Evolutionary conservation across 1,140 invertebrate species (phyloP).

Genomic region (Oncopodura yosiiana): DNA sequence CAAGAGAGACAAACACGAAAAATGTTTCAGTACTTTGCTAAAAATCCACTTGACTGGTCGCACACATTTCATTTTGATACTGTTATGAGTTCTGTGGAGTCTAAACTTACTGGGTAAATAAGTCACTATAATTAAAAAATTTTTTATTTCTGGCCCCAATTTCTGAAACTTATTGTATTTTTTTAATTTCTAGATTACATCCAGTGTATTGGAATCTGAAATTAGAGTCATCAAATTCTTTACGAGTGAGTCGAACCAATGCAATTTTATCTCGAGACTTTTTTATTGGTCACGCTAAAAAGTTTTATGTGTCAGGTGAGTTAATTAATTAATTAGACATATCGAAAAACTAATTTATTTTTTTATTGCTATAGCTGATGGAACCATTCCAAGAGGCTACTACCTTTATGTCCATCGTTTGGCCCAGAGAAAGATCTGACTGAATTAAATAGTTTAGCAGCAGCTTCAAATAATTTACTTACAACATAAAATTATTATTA

Average conservation of each 20-base stretch:
- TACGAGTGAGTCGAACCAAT: constrained; percentile 8
- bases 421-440: constrained; percentile 16
- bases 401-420: constrained; percentile 20
- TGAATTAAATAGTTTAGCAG: not conserved
- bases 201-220: constrained; percentile 25
- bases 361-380: constrained; percentile 9
- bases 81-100: not conserved
- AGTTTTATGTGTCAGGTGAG: constrained; percentile 14
- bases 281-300: constrained; percentile 21
- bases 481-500: too few relatives aligned
- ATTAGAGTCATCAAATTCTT: constrained; percentile 8
- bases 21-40: constrained; percentile 19
- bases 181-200: constrained; percentile 2
- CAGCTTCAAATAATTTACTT: too few relatives aligned
- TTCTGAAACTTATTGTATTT: not conserved
- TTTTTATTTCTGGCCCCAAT: not conserved
- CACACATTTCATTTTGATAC: constrained; percentile 27
- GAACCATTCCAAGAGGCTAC: constrained; percentile 14
- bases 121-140: not conserved
- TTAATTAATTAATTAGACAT: not conserved
- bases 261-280: constrained; percentile 13
- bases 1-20: constrained; percentile 19
- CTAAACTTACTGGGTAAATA: constrained; percentile 18
- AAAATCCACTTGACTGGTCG: constrained; percentile 14
- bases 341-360: not conserved